Conservation (phyloP, 2,113 vertebrate species). For the Talpa occidentalis region DNA sequence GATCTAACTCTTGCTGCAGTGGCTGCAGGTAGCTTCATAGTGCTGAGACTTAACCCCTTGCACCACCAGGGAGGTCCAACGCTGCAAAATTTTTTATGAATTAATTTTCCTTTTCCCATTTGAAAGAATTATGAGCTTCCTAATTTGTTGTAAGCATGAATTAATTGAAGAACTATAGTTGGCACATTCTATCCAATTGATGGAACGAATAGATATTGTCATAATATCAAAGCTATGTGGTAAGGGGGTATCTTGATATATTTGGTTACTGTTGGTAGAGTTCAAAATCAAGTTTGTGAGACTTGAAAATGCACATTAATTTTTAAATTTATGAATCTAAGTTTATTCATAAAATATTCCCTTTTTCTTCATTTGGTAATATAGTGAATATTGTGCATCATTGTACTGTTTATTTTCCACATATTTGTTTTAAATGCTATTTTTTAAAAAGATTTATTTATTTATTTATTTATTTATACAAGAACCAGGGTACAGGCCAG, state of each 20-base stretch:
- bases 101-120: conserved; percentile 46
- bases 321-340: conserved; percentile 12
- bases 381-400: conserved; percentile 9
- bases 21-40: no score
- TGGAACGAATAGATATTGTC: background rate
- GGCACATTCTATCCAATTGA: background rate
- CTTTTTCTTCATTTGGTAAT: conserved; percentile 46
- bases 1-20: no score
- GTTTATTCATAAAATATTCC: background rate
- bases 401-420: conserved; percentile 15
- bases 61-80: no score
- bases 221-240: background rate
- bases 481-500: no score
- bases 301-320: conserved; percentile 38
- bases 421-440: background rate
- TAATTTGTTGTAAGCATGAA: conserved; percentile 37
- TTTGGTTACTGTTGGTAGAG: conserved; percentile 1
- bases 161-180: conserved; percentile 38
- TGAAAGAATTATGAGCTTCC: conserved; percentile 20
- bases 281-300: conserved; percentile 39
- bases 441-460: no score
- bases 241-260: conserved; percentile 37
- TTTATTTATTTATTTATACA: no score
- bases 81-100: conserved; percentile 28
- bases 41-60: no score